These are phyloP conservation scores for Nyctibius bracteatus DNA, from an alignment of 2,113 vertebrate species.

Conservation along the genomic window DNA sequence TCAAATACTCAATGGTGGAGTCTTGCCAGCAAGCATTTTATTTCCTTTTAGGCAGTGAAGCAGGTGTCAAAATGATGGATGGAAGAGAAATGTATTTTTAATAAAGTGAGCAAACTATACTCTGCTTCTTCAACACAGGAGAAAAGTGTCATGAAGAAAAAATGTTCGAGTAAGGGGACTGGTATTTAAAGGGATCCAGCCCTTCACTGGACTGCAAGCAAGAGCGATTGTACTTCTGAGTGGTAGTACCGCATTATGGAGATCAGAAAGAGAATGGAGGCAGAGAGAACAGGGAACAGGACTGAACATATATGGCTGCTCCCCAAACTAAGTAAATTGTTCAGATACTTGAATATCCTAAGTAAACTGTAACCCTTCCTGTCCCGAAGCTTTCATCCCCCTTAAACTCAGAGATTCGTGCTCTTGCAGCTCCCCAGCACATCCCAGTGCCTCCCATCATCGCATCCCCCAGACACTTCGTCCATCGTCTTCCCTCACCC, in stretches of 20 bases:
- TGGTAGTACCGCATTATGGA: neutral
- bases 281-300: neutral
- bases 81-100: slow-evolving; percentile 27
- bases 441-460: neutral
- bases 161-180: slow-evolving; percentile 59
- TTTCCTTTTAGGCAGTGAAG: slow-evolving; percentile 31
- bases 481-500: rapidly evolving
- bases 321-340: neutral
- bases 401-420: neutral
- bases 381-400: neutral
- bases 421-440: neutral
- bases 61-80: slow-evolving; percentile 35
- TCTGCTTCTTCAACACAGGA: slow-evolving; percentile 66
- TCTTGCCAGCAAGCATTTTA: slow-evolving; percentile 30
- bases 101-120: slow-evolving; percentile 44
- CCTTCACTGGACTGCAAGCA: neutral
- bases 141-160: slow-evolving; percentile 60
- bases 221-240: neutral
- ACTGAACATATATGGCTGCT: neutral
- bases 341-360: neutral
- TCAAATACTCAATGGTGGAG: neutral
- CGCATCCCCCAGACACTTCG: neutral
- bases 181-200: slow-evolving; percentile 62
- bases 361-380: neutral
- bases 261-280: neutral